Conservation (phyloP, 2,888 invertebrate genomes). For the Aphodius granarius region DNA sequence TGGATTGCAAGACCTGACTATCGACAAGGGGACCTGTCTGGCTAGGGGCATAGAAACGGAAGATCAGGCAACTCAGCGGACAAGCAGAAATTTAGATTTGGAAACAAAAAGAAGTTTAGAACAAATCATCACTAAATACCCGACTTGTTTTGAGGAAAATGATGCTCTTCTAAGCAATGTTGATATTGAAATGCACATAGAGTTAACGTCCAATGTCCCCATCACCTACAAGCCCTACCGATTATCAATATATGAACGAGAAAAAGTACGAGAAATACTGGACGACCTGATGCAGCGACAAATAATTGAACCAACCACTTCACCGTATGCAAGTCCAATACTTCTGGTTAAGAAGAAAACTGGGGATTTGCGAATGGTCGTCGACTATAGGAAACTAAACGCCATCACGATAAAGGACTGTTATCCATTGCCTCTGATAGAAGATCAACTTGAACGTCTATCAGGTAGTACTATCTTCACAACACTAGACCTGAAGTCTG, state of each 20-base stretch:
- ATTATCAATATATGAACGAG: too few species aligned
- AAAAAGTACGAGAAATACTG: too few species aligned
- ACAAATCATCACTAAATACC: neutral
- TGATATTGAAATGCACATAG: too few species aligned
- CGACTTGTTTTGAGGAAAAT: slow-evolving; percentile 2
- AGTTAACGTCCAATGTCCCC: too few species aligned
- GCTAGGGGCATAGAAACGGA: neutral
- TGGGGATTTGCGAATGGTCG: slow-evolving; percentile 26
- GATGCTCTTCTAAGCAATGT: too few species aligned
- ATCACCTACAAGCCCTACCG: too few species aligned
- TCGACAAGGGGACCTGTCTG: too few species aligned
- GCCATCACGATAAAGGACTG: slow-evolving; percentile 1
- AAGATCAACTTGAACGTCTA: slow-evolving; percentile 26
- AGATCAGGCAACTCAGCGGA: neutral
- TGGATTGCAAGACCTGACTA: slow-evolving; percentile 1
- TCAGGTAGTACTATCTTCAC: slow-evolving; percentile 31
- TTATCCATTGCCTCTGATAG: slow-evolving; percentile 2
- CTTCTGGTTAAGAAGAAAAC: slow-evolving; percentile 27
- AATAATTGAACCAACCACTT: too few species aligned
- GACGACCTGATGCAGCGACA: too few species aligned
- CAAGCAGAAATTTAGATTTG: too few species aligned
- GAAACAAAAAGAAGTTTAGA: neutral
- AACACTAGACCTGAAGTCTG: slow-evolving; percentile 34
- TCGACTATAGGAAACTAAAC: slow-evolving; percentile 25
- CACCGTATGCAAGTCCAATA: slow-evolving; percentile 29